Conservation (phyloP, 2,888 invertebrate species). For the Caenorhabditis plicata region DNA sequence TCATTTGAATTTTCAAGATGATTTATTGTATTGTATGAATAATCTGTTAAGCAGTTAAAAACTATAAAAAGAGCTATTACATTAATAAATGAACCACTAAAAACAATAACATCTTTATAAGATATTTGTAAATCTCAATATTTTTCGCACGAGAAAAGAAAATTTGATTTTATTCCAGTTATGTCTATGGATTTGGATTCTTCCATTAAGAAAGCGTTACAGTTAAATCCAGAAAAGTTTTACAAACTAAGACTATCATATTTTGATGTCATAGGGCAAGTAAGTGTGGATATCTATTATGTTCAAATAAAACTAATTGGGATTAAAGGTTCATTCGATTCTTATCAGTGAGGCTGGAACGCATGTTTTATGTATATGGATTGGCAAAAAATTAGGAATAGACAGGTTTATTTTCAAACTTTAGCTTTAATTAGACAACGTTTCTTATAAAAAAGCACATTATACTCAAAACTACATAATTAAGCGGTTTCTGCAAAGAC, state of each 20-base stretch:
- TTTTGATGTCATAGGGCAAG: slow-evolving; percentile 7
- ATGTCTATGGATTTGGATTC: neutral
- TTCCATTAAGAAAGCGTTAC: neutral
- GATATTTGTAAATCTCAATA: no score
- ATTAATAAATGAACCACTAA: no score
- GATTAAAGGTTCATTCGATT: slow-evolving; percentile 11
- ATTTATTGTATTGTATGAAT: no score
- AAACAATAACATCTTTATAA: no score
- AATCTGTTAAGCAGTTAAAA: no score
- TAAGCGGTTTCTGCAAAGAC: no score
- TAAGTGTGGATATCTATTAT: no score
- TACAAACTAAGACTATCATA: neutral
- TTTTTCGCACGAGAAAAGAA: neutral
- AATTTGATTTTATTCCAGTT: neutral
- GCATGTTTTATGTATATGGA: slow-evolving; percentile 5
- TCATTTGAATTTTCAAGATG: no score
- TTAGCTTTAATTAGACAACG: neutral
- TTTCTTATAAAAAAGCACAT: neutral
- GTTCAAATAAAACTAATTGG: neutral
- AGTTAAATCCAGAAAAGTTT: neutral
- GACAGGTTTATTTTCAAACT: neutral
- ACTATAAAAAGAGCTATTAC: no score
- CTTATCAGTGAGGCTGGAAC: neutral
- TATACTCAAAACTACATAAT: no score
- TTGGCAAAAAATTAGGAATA: neutral